These are phyloP conservation scores for Oscheius sp. DNA, from an alignment of 2,888 invertebrate genomes.

Conservation along the genomic window DNA sequence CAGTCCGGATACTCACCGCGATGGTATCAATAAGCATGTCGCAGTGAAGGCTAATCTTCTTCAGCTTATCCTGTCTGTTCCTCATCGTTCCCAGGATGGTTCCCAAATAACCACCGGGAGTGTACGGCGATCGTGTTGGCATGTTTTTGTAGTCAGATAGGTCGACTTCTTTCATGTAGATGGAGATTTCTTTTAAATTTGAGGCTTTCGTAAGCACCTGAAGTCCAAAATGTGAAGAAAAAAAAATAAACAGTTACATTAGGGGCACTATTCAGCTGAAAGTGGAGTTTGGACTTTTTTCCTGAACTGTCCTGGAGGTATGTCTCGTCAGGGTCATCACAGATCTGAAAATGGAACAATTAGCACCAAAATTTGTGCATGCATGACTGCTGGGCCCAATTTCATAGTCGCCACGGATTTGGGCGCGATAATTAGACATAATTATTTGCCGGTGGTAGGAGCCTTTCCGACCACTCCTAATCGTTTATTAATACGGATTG, in stretches of 20 bases:
- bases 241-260: neutral
- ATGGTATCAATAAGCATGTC: constrained; percentile 62
- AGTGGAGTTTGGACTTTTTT: constrained; percentile 36
- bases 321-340: constrained; percentile 52
- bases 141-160: neutral
- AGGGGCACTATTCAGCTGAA: constrained; percentile 41
- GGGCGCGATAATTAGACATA: constrained; percentile 12
- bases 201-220: constrained; percentile 41
- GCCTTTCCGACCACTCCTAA: constrained; percentile 13
- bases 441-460: constrained; percentile 19
- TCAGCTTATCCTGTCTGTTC: constrained; percentile 40
- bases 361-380: constrained; percentile 1
- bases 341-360: constrained; percentile 40
- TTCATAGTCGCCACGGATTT: constrained; percentile 5
- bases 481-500: constrained; percentile 19
- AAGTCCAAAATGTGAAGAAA: neutral
- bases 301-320: constrained; percentile 46
- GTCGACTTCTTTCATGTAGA: constrained; percentile 55
- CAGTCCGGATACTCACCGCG: constrained; percentile 24
- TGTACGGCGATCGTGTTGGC: constrained; percentile 46
- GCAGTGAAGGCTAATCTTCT: constrained; percentile 58
- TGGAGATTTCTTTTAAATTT: constrained; percentile 45
- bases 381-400: constrained; percentile 4
- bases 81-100: constrained; percentile 43
- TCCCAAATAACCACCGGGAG: constrained; percentile 57